Evolutionary conservation across 2,113 vertebrate species (phyloP).

Genomic region (Cavia porcellus): DNA sequence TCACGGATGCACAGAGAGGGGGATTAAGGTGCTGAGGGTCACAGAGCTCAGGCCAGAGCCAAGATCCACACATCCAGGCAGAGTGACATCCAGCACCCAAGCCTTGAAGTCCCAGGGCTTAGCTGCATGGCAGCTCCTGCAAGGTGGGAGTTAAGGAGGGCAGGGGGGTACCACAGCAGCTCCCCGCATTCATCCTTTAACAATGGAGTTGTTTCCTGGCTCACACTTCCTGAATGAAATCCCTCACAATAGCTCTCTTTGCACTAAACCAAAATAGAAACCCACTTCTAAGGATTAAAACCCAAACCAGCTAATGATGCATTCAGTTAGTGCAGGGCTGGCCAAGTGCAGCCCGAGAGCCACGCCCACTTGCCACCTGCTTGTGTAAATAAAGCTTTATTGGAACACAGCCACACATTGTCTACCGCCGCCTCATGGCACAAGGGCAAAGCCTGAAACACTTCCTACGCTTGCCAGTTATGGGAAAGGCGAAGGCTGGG

Average conservation of each 20-base stretch:
- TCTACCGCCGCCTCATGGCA: background rate
- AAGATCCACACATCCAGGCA: background rate
- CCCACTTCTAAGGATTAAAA: background rate
- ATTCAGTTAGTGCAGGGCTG: background rate
- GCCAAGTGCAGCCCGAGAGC: background rate
- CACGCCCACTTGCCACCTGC: conserved; percentile 15
- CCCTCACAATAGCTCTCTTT: conserved; percentile 60
- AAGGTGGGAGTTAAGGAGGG: background rate
- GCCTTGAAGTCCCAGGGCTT: background rate
- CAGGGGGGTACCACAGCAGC: background rate
- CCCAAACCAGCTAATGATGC: background rate
- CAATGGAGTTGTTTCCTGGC: conserved; percentile 61
- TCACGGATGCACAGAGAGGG: background rate
- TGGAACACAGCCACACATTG: conserved; percentile 32
- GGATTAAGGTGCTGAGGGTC: background rate
- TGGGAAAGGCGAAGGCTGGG: background rate
- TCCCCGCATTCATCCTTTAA: background rate
- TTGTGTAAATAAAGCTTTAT: conserved; percentile 58
- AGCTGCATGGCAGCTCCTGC: background rate
- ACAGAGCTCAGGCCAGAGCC: background rate
- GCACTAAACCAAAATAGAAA: conserved; percentile 56
- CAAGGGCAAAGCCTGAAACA: background rate
- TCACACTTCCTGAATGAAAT: conserved; percentile 49
- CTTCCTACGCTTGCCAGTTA: background rate
- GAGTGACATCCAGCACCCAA: no score